Evolutionary conservation across 2,797 vertebrate genomes (phyloP).

Genomic region (Arnoldichthys spilopterus): DNA sequence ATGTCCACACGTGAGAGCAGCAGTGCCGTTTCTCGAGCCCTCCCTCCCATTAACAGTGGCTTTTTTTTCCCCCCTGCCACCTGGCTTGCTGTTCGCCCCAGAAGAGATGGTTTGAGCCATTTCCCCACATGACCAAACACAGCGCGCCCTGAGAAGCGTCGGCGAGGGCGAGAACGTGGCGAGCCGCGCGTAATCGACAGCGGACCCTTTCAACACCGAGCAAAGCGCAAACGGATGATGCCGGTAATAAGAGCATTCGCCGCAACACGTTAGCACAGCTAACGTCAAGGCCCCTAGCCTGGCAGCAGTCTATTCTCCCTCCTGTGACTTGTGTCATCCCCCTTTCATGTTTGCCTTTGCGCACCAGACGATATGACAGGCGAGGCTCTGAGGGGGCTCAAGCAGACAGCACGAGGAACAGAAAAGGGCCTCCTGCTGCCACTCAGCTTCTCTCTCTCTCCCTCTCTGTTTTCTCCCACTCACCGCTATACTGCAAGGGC

Average conservation of each 20-base stretch:
- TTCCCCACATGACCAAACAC: slow-evolving; percentile 38
- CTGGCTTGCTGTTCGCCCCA: slow-evolving; percentile 24
- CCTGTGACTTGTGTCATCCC: background rate
- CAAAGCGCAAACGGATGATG: slow-evolving; percentile 3
- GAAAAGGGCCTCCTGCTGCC: background rate
- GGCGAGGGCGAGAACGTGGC: background rate
- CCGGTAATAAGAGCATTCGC: background rate
- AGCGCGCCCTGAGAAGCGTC: background rate
- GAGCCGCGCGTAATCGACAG: background rate
- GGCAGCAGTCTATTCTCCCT: slow-evolving; percentile 4
- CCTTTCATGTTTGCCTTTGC: slow-evolving; percentile 19
- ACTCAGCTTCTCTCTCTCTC: slow-evolving; percentile 8
- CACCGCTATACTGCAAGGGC: background rate
- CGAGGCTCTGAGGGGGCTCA: background rate
- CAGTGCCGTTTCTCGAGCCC: slow-evolving; percentile 6
- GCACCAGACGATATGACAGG: slow-evolving; percentile 9
- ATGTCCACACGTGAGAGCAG: slow-evolving; percentile 33
- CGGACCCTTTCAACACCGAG: background rate
- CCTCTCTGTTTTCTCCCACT: too few species aligned
- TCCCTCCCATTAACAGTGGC: background rate
- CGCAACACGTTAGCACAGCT: background rate
- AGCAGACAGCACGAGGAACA: slow-evolving; percentile 23
- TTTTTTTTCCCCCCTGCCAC: slow-evolving; percentile 33
- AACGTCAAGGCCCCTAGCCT: background rate
- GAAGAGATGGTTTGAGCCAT: background rate